Conservation (phyloP, 2,113 vertebrate genomes). For the Vidua chalybeata region DNA sequence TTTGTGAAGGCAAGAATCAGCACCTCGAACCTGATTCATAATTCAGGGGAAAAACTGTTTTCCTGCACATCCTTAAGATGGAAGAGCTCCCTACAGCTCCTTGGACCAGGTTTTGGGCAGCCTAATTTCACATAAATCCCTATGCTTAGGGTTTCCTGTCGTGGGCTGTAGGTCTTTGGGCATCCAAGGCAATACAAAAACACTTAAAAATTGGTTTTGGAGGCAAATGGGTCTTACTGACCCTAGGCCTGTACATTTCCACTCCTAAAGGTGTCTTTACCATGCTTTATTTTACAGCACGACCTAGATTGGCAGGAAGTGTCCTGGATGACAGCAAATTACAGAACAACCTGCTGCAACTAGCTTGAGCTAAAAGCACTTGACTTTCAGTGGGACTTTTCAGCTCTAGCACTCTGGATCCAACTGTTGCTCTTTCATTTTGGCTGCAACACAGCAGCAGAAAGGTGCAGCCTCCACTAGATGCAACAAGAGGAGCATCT, state of each 20-base stretch:
- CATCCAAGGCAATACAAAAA: not conserved
- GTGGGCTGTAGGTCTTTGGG: not conserved
- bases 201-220: not conserved
- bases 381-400: not conserved
- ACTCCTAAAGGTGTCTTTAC: fast-evolving
- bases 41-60: not conserved
- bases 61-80: not conserved
- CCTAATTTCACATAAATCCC: not conserved
- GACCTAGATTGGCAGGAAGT: not conserved
- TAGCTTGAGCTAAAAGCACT: not conserved
- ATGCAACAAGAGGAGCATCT: not conserved
- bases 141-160: not conserved
- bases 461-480: not conserved
- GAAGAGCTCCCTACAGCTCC: not conserved
- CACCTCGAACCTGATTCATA: not conserved
- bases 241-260: not conserved
- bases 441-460: not conserved
- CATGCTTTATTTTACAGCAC: not conserved
- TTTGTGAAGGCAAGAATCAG: not conserved
- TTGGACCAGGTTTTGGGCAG: not conserved
- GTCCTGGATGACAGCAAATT: not conserved
- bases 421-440: not conserved
- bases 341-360: not conserved
- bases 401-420: not conserved
- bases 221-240: not conserved